A percentile compares a stretch with the other conserved stretches of the same genome.
These are phyloP conservation scores for Oncopodura yosiiana DNA, from an alignment of 1,140 invertebrate species.

Conservation along the genomic window DNA sequence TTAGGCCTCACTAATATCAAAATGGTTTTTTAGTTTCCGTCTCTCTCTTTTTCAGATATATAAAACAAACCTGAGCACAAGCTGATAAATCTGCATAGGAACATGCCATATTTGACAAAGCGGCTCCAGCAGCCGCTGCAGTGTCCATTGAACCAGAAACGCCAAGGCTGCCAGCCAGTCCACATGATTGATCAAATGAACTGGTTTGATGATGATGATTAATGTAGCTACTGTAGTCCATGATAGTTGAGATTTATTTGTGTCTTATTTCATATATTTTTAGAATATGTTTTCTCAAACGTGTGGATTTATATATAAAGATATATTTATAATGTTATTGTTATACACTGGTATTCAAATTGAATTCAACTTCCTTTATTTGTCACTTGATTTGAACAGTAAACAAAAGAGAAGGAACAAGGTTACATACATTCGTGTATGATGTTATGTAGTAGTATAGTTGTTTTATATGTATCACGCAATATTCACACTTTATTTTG, in stretches of 20 bases:
- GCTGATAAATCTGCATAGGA: constrained; percentile 73
- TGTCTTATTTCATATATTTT: neutral
- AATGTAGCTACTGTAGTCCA: constrained; percentile 36
- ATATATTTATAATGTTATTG: neutral
- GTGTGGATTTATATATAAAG: neutral
- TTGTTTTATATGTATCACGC: no score
- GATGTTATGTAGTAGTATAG: no score
- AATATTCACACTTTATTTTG: no score
- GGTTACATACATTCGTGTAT: neutral
- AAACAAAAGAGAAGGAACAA: neutral
- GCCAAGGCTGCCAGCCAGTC: constrained; percentile 31
- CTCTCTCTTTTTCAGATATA: neutral
- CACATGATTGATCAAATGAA: constrained; percentile 35
- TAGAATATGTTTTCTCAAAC: neutral
- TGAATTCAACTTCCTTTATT: constrained; percentile 4
- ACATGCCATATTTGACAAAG: constrained; percentile 56
- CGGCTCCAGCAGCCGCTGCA: constrained; percentile 49
- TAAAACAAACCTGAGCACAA: constrained; percentile 69
- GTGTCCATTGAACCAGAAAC: constrained; percentile 48
- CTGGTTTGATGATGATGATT: constrained; percentile 34
- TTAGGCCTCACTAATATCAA: no score
- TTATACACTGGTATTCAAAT: neutral
- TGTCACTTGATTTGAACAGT: constrained; percentile 9
- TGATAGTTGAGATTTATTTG: neutral
- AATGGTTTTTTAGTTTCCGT: no score